phyloP scores from a whole-genome alignment of 2,888 invertebrate species.

The Temnothorax rugatulus region DNA sequence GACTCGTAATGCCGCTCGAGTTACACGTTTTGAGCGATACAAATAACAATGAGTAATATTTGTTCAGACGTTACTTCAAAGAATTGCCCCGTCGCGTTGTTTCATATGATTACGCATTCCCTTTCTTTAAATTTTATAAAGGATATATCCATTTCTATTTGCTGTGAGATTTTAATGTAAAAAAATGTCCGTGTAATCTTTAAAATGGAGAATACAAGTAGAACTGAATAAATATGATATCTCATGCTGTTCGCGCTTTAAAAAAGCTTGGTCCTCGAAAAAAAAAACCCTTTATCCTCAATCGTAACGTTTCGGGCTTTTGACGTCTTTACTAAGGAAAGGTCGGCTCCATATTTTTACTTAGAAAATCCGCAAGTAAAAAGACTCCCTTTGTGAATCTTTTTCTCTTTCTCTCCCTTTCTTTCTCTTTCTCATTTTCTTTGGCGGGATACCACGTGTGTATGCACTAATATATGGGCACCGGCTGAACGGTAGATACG shows the following conservation, averaged over 20 bases:
- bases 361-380: slow-evolving; percentile 28
- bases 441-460: not conserved
- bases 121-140: not conserved
- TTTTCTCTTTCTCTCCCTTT: not conserved
- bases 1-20: slow-evolving; percentile 32
- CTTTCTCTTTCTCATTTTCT: not conserved
- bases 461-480: slow-evolving; percentile 42
- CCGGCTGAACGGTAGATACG: slow-evolving; percentile 29
- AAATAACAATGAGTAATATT: slow-evolving; percentile 8
- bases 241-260: not conserved
- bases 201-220: not conserved
- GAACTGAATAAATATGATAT: not conserved
- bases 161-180: slow-evolving; percentile 2
- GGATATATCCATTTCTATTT: not conserved
- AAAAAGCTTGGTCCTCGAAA: not conserved
- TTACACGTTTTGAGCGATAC: slow-evolving; percentile 19
- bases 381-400: slow-evolving; percentile 1
- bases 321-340: not conserved
- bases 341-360: not conserved
- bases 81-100: not conserved
- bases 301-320: not conserved
- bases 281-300: not conserved
- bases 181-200: not conserved
- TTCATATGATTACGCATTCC: not conserved
- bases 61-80: not conserved